Evolutionary conservation across 2,113 vertebrate genomes (phyloP).

Genomic region (Phocoena sinus): DNA sequence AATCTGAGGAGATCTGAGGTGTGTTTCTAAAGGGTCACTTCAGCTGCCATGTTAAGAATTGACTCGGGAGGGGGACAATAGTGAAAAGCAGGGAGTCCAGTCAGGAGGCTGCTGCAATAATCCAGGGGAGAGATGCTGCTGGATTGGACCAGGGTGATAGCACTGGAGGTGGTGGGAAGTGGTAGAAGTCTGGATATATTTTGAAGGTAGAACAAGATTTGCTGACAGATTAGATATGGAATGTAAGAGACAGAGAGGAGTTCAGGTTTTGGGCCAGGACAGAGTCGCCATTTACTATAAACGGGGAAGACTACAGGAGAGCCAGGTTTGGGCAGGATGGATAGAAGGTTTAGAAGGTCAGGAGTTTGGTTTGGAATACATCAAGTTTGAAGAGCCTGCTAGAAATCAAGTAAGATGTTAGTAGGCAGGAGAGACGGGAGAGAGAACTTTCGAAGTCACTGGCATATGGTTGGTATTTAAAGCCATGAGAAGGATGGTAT

Average conservation of each 20-base stretch:
- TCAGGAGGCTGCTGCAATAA: background rate
- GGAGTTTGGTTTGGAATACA: background rate
- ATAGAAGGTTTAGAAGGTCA: background rate
- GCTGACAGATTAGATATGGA: background rate
- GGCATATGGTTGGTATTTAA: background rate
- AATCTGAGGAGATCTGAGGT: background rate
- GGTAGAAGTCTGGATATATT: background rate
- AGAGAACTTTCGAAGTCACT: background rate
- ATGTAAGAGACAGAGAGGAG: background rate
- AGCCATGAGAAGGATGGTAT: background rate
- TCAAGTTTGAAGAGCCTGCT: background rate
- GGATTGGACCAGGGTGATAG: rapidly evolving
- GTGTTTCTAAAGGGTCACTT: background rate
- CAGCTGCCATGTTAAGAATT: background rate
- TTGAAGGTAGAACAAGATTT: background rate
- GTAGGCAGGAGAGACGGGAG: background rate
- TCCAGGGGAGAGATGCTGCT: background rate
- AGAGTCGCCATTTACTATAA: background rate
- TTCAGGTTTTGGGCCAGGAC: background rate
- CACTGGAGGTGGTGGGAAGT: background rate
- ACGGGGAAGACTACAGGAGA: background rate
- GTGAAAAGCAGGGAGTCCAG: background rate
- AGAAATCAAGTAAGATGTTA: background rate
- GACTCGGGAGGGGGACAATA: background rate
- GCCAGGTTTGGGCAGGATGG: background rate